Base-by-base conservation (phyloP, 2,888 invertebrate genomes). In the Lithosia quadra region DNA sequence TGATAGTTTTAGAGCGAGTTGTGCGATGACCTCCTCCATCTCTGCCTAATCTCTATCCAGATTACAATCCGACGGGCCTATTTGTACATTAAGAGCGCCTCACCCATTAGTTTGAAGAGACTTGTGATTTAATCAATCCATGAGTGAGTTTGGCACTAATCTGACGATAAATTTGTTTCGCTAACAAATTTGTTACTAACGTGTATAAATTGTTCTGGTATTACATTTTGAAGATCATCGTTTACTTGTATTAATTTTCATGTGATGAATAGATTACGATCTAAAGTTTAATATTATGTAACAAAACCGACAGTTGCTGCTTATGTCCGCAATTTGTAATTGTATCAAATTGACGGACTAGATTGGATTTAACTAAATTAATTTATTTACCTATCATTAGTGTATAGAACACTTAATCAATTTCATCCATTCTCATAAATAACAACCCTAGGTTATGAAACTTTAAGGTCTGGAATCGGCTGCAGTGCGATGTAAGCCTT, bases 41-140 rank as follows among this genome's bases (percentile, higher is more conserved):
- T 79, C 80, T 71, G 73, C 79, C 86, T 86, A 85, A 87, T 88
- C 87, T 85, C 80, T 73, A 74, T 80, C 82, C 83, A 86, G 88
- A 88, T 91, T 88, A 88, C 86, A 85, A 84, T 85, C 84, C 84
- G 73, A 76, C 80, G 79, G 76, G 79, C 79, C 86, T 87, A 86
- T 87, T 88, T 87, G 86, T 88, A 87, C 87, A 87, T 88, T 86
- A 86, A 86, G 85, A 78, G 82, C 74, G 72, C 75, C 78, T 76
- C 79, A 70, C 74, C 86, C 86, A 89, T 90, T 90, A 89, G 87
- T 88, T 89, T 86, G 78, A 81, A 88, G 88, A 81, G 86, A 79
- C 76, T 77, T 68, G 73, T 81, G 78, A 81, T 81, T 88, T 86
- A 87, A 89, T 88, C 84, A 83, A 83, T 84, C 79, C 78, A 76